Percentiles rank a stretch among this genome's conserved stretches.
Evolutionary conservation across 2,888 invertebrate genomes (phyloP).

Genomic region (Ophion obscuratus): DNA sequence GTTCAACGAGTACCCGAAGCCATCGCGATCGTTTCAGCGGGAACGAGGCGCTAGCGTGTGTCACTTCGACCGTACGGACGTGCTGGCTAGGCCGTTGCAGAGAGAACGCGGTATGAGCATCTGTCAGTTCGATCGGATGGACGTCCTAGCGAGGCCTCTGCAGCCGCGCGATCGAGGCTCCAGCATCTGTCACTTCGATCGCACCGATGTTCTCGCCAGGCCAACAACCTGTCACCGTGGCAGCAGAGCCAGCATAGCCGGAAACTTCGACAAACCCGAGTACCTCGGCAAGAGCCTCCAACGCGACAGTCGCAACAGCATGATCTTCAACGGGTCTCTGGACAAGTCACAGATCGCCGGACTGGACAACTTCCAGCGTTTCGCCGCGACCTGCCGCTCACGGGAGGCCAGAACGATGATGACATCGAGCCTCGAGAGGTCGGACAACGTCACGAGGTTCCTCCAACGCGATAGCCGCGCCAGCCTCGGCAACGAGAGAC

Average conservation of each 20-base stretch:
- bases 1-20: slow-evolving; percentile 65
- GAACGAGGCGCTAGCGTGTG: slow-evolving; percentile 77
- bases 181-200: slow-evolving; percentile 77
- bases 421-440: slow-evolving; percentile 68
- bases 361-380: slow-evolving; percentile 49
- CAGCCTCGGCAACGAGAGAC: slow-evolving; percentile 58
- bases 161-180: slow-evolving; percentile 73
- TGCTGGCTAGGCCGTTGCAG: slow-evolving; percentile 73
- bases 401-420: slow-evolving; percentile 63
- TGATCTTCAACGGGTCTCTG: slow-evolving; percentile 55
- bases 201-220: slow-evolving; percentile 71
- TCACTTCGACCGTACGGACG: slow-evolving; percentile 76
- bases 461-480: slow-evolving; percentile 65
- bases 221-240: slow-evolving; percentile 63
- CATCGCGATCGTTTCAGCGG: slow-evolving; percentile 71
- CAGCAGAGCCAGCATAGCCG: slow-evolving; percentile 73
- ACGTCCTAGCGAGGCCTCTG: slow-evolving; percentile 70
- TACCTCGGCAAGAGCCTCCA: slow-evolving; percentile 59
- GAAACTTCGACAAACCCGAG: slow-evolving; percentile 73
- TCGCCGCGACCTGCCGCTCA: slow-evolving; percentile 11
- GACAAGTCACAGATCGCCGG: slow-evolving; percentile 47
- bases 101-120: slow-evolving; percentile 76
- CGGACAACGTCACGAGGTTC: slow-evolving; percentile 64
- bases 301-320: slow-evolving; percentile 69
- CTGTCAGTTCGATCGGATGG: slow-evolving; percentile 76